Evolutionary conservation across 2,797 vertebrate genomes (phyloP).

Genomic region (Helicolenus hilgendorfi): DNA sequence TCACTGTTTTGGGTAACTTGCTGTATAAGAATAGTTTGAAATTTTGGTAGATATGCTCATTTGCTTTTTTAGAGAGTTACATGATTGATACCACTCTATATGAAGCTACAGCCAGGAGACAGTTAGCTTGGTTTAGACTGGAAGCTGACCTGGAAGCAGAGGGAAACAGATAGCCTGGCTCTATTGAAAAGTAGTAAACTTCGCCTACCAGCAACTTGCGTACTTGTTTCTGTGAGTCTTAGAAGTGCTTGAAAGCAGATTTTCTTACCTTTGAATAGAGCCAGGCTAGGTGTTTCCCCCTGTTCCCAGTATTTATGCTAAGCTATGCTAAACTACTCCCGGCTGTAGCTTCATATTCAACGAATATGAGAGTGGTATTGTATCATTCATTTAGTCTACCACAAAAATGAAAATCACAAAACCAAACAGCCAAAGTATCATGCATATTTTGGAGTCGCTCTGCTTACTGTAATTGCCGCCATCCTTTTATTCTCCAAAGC

Average conservation of each 20-base stretch:
- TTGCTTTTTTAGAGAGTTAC: no score
- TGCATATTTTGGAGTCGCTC: background rate
- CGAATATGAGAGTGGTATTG: background rate
- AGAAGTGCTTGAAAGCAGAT: background rate
- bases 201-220: no score
- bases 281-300: background rate
- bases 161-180: no score
- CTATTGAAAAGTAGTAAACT: no score
- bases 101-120: no score
- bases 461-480: background rate
- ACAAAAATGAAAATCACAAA: background rate
- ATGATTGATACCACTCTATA: no score
- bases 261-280: background rate
- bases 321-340: background rate
- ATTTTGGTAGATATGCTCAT: no score
- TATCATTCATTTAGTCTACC: background rate
- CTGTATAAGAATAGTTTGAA: no score
- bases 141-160: no score
- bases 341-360: background rate
- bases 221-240: no score
- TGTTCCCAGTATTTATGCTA: background rate
- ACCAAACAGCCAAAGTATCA: no score
- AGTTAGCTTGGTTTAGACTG: no score
- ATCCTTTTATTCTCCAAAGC: constrained; percentile 18
- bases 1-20: constrained; percentile 55